Evolutionary conservation across 2,797 vertebrate genomes (phyloP).

Genomic region (Pangasius krempfi): DNA sequence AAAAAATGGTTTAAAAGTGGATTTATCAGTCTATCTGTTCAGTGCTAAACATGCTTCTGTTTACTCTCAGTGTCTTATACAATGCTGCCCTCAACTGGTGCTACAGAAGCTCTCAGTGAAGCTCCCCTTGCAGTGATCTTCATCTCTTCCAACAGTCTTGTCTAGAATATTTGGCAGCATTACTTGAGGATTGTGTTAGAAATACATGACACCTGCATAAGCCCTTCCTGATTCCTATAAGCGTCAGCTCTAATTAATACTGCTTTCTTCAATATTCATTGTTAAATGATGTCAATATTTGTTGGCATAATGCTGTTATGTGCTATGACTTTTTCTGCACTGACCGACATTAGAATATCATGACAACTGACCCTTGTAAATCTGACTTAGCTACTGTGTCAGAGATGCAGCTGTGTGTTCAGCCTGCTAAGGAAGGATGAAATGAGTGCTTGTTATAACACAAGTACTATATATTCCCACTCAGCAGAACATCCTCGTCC

Average conservation of each 20-base stretch:
- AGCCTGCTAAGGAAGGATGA: not conserved
- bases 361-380: not conserved
- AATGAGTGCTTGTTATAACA: not conserved
- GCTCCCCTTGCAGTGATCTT: not conserved
- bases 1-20: not conserved
- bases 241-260: not conserved
- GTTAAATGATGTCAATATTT: not conserved
- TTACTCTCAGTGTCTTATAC: constrained; percentile 3
- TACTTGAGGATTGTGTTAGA: not conserved
- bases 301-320: not conserved
- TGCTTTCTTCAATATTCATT: not conserved
- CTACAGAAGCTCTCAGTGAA: not conserved
- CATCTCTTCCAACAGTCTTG: not conserved
- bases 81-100: constrained; percentile 39
- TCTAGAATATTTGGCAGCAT: too few species aligned
- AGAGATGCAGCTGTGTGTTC: not conserved
- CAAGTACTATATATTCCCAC: not conserved
- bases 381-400: not conserved
- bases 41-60: not conserved
- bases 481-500: not conserved
- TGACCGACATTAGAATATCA: not conserved
- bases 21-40: too few species aligned
- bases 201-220: not conserved
- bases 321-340: too few species aligned
- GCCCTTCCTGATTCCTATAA: not conserved